Conservation (phyloP, 2,888 invertebrate species). For the Hoplodrina ambigua region DNA sequence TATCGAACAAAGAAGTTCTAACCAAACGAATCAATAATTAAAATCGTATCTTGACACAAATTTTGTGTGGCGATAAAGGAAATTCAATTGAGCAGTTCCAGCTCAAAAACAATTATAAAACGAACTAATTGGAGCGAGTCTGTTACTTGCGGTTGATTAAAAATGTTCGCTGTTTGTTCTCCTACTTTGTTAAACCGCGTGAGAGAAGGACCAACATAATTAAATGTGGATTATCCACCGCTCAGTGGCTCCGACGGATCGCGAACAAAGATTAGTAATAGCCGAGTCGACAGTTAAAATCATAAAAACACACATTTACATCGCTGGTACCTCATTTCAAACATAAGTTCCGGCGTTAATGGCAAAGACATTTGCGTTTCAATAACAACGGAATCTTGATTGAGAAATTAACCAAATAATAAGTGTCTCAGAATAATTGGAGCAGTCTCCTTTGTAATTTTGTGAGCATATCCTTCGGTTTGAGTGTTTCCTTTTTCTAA, state of each 20-base stretch:
- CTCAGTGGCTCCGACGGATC: slow-evolving; percentile 29
- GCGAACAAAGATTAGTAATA: slow-evolving; percentile 55
- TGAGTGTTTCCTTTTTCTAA: slow-evolving; percentile 47
- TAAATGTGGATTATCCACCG: slow-evolving; percentile 74
- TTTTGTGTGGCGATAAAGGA: slow-evolving; percentile 10
- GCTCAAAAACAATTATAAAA: slow-evolving; percentile 33
- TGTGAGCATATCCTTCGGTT: slow-evolving; percentile 34
- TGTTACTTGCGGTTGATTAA: slow-evolving; percentile 64
- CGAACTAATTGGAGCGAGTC: slow-evolving; percentile 41
- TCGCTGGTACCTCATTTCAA: slow-evolving; percentile 43
- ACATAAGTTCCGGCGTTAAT: slow-evolving; percentile 28
- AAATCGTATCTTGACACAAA: slow-evolving; percentile 27
- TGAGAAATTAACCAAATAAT: slow-evolving; percentile 52
- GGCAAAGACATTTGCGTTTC: slow-evolving; percentile 26
- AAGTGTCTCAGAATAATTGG: slow-evolving; percentile 33
- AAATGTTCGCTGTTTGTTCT: slow-evolving; percentile 73
- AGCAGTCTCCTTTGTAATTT: slow-evolving; percentile 30
- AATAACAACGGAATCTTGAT: slow-evolving; percentile 47
- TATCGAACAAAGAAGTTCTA: background rate
- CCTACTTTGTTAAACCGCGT: slow-evolving; percentile 65
- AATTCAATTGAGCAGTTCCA: slow-evolving; percentile 34
- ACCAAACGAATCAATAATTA: slow-evolving; percentile 13
- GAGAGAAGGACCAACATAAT: slow-evolving; percentile 65
- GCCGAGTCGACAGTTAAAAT: slow-evolving; percentile 27
- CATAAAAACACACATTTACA: slow-evolving; percentile 56